Base-by-base conservation (phyloP, 2,113 vertebrate genomes). In the Bos javanicus region DNA sequence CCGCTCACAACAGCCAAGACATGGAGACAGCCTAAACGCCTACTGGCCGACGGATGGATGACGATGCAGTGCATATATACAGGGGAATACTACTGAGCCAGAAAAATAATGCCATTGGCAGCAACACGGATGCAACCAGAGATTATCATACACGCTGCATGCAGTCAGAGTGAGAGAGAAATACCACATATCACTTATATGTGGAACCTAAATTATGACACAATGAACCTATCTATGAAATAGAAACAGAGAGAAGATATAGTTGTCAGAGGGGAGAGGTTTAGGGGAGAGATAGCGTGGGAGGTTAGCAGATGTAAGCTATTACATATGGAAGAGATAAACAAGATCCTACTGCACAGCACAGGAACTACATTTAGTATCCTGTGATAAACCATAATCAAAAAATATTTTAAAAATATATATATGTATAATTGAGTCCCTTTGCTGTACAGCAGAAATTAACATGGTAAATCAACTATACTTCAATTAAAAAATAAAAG, bases 1-100 rank as follows among this genome's bases (percentile, higher is more conserved):
- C n/a, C 5, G 1, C 39, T 39, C 67, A 74, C 67, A 74, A 23
- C 11, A 74, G 74, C 74, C 74, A 78, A 46, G 74, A 26, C 39
- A 7, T 26, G 25, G 39, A 78, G 7, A 46, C 25, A 28, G 43
- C 43, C 74, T 78, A 78, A 15, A 9, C 2, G 43, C 26, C 74
- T 26, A 9, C 7, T 8, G 3, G 26, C 74, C 1, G 4, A 15
- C 0, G 3, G 26, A 28, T 7, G 2, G 39, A 46, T 5, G 8
- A 2, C 46, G 39, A 26, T 1, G 13, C 7, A 8, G 15, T 17
- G 5, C 76, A 48, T 5, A 11, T 48, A 17, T 3, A 6, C 8
- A 71, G 5, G 7, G 28, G 15, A 10, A 46, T 6, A 11, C 15
- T 19, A 10, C 26, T 80, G 14, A 6, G 76, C 15, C 16, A 33